Evolutionary conservation across 2,797 vertebrate species (phyloP), one percentile per base, ranked within the genome.

Genomic region (Tadarida brasiliensis): DNA sequence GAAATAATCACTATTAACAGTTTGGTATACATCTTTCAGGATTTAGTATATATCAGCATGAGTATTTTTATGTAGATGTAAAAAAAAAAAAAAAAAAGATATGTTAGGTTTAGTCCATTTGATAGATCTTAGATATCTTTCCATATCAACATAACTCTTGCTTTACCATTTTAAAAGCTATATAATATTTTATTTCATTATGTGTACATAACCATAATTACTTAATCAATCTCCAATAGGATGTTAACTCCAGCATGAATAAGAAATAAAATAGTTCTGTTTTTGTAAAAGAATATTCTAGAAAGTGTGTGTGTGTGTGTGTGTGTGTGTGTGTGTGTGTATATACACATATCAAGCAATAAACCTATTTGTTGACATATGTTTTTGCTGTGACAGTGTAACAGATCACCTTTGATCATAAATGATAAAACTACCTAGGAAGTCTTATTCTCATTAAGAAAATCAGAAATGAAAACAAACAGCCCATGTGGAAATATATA

Each of bases 181-280:
- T 24, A 51, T 44, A 44, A 51, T 44, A 44, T 7, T 44, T 44
- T 44, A 44, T 44, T 44, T 44, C 39, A 44, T 44, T 44, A 44
- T 44, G 39, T 44, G 39, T 44, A 44, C 39, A 44, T 44, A 44
- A 44, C 39, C 39, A 44, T 44, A 44, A 44, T 44, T 44, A 44
- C 39, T 44, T 44, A 44, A 44, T 44, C 39, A 44, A 44, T 44
- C 39, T 44, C 39, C 39, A 44, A 47, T 0, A 57, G 10, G 14
- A 15, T 70, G 17, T 74, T 89, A 51, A 82, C 30, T 59, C 14
- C n/a, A 81, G 54, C 51, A 76, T 11, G 51, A 74, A 63, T 80
- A 82, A 77, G 11, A 71, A 91, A 81, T n/a, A 78, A 94, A 84
- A 68, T 14, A 73, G 39, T 77, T 92, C 81, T 82, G 12, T n/a